A percentile compares a stretch with the other conserved stretches of the same genome.
phyloP scores from a whole-genome alignment of 2,888 invertebrate genomes.

The Cordilura impudica region DNA sequence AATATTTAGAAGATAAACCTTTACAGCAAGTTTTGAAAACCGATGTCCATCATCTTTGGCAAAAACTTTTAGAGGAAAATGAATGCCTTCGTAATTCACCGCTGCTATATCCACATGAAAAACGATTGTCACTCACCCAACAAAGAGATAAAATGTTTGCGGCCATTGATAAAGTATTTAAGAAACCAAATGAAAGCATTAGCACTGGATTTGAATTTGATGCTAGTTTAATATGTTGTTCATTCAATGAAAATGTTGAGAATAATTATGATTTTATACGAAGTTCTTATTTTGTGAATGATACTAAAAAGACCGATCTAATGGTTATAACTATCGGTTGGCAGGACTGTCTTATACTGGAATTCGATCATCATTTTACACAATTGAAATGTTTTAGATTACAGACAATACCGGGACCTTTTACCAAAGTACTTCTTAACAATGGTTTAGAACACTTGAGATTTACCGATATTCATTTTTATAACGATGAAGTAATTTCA shows the following conservation, averaged over 20 bases:
- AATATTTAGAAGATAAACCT: constrained; percentile 89
- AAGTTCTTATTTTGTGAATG: constrained; percentile 72
- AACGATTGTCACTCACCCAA: constrained; percentile 88
- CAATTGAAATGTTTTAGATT: constrained; percentile 80
- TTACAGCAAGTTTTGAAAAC: constrained; percentile 82
- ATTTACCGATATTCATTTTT: constrained; percentile 87
- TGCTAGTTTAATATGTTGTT: constrained; percentile 79
- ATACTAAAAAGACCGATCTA: constrained; percentile 69
- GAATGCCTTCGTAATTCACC: constrained; percentile 84
- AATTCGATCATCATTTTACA: constrained; percentile 73
- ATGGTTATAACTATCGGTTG: constrained; percentile 70
- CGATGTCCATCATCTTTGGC: constrained; percentile 87
- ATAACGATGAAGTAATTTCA: constrained; percentile 83
- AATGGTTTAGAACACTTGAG: constrained; percentile 75
- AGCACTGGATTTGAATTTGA: constrained; percentile 81
- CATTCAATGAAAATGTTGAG: constrained; percentile 59
- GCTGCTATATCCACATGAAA: constrained; percentile 86
- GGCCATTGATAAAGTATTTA: constrained; percentile 84
- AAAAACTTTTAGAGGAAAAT: constrained; percentile 86
- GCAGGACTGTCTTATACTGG: constrained; percentile 74
- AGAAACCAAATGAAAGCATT: constrained; percentile 82
- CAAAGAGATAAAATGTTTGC: constrained; percentile 85
- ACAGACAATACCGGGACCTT: constrained; percentile 78
- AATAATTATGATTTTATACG: constrained; percentile 64
- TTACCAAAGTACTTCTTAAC: constrained; percentile 68